A percentile compares a stretch with the other conserved stretches of the same genome.
phyloP scores from a whole-genome alignment of 2,113 vertebrate genomes.

The Cettia cetti region DNA sequence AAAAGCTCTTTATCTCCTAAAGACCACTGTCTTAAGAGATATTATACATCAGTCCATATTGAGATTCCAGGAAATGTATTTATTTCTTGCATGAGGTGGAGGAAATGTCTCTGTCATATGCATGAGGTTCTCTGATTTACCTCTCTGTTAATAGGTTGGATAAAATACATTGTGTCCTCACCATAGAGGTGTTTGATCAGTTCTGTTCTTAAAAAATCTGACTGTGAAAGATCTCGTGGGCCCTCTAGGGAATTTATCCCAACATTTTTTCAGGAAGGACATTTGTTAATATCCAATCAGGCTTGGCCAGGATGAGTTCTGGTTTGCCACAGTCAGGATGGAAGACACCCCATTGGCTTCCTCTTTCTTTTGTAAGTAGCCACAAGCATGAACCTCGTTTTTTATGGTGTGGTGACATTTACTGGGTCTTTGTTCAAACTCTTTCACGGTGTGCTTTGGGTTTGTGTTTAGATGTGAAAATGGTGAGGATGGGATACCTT shows the following conservation, averaged over 20 bases:
- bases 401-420: not conserved
- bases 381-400: not conserved
- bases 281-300: not conserved
- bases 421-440: not conserved
- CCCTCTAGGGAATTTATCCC: not conserved
- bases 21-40: not conserved
- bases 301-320: not conserved
- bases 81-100: not conserved
- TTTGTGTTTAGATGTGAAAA: not conserved
- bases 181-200: not conserved
- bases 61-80: not conserved
- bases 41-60: not conserved
- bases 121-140: not conserved
- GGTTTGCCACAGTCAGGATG: not conserved
- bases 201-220: not conserved
- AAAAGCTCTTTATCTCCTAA: not conserved
- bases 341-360: not conserved
- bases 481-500: not conserved
- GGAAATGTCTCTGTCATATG: not conserved
- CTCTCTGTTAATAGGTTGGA: not conserved
- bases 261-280: not conserved
- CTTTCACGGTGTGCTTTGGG: not conserved
- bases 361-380: not conserved
- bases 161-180: not conserved
- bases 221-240: not conserved